Evolutionary conservation across 2,797 vertebrate species (phyloP), one percentile per base, ranked within the genome.

Genomic region (Tarsius wallacei): DNA sequence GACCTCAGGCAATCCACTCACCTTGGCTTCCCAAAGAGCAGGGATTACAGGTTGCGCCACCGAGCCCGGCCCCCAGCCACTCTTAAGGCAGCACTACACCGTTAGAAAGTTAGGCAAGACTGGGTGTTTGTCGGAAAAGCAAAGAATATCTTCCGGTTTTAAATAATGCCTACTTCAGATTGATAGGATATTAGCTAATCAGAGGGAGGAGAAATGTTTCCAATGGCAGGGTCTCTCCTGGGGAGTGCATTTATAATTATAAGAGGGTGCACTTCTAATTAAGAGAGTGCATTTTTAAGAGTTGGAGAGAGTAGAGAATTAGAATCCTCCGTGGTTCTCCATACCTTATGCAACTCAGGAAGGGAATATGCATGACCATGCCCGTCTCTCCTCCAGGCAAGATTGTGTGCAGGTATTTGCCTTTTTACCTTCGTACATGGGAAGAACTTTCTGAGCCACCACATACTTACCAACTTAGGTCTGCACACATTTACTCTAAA

Each of bases 331-430:
- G 14, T 78, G 55, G 5, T 14, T 51, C 31, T 63, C 63, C 26
- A 4, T 49, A 51, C 9, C 0, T 17, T 0, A 7, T 2, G 5
- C 33, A 74, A 15, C 26, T 73, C 42, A 31, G 22, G 59, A 64
- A 21, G 16, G 21, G 5, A 9, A 76, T 0, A 1, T 2, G 57
- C 12, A 4, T 0, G 12, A 13, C 28, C 7, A 0, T 0, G 13
- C 1, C 28, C 13, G 1, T 2, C 59, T 55, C 53, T 31, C 26
- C n/a, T 17, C 7, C 0, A 2, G 63, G 64, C 21, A 16, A 87
- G 26, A 5, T 36, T 73, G 63, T 31, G 5, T 6, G 1, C 13
- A 59, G 17, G 4, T 42, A 22, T 53, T 31, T 61, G 33, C 59
- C 19, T 85, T 77, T 21, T 5, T 26, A 64, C 28, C 13, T n/a